Evolutionary conservation across 92 coral and sea anemone genomes (phyloP).

Genomic region (Paragorgia papillata): DNA sequence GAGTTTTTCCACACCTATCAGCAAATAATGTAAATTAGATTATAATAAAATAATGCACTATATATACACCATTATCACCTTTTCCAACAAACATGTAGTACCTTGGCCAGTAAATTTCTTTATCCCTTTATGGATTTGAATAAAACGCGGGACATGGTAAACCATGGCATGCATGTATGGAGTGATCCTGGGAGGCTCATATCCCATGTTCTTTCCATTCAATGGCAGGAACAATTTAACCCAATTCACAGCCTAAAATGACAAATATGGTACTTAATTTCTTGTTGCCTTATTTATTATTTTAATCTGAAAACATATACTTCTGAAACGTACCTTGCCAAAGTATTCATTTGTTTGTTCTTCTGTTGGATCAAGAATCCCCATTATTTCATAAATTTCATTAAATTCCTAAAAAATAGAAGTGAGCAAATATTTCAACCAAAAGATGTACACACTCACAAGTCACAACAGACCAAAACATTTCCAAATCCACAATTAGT

Average conservation of each 20-base stretch:
- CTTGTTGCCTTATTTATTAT: too few relatives aligned
- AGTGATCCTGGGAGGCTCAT: slow-evolving; percentile 40
- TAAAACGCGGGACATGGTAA: slow-evolving; percentile 62
- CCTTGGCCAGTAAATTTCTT: slow-evolving; percentile 70
- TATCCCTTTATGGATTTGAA: slow-evolving; percentile 51
- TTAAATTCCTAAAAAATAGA: slow-evolving; percentile 44
- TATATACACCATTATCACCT: too few relatives aligned
- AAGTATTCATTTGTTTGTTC: slow-evolving; percentile 32
- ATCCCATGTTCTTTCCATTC: neutral
- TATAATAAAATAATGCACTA: too few relatives aligned
- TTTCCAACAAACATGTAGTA: slow-evolving; percentile 8
- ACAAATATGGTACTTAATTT: too few relatives aligned
- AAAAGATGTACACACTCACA: neutral
- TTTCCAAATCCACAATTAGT: slow-evolving; percentile 4
- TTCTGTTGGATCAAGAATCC: slow-evolving; percentile 43
- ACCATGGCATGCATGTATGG: too few relatives aligned
- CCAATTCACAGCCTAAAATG: slow-evolving; percentile 40
- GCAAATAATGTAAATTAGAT: too few relatives aligned
- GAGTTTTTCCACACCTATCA: slow-evolving; percentile 9
- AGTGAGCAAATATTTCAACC: slow-evolving; percentile 23
- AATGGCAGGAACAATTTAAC: slow-evolving; percentile 12
- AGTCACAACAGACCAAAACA: too few relatives aligned
- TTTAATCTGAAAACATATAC: too few relatives aligned
- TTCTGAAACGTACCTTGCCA: slow-evolving; percentile 28
- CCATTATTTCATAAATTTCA: slow-evolving; percentile 47